phyloP scores from a whole-genome alignment of 2,888 invertebrate genomes.

The Platynereis dumerilii region DNA sequence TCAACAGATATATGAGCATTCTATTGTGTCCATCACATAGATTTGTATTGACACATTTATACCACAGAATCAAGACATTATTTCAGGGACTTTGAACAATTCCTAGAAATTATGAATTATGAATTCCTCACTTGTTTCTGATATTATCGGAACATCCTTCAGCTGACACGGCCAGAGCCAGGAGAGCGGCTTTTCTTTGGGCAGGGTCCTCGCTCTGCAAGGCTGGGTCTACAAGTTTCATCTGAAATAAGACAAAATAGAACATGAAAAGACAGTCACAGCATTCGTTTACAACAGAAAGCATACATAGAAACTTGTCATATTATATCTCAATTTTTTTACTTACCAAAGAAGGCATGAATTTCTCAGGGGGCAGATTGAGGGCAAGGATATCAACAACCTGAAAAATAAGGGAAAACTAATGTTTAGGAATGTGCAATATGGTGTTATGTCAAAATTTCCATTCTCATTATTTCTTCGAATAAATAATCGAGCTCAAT shows the following conservation, averaged over 20 bases:
- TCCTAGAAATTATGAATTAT: too few species aligned
- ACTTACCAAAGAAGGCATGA: slow-evolving; percentile 74
- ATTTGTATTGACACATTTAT: too few species aligned
- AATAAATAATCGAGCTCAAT: too few species aligned
- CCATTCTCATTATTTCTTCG: too few species aligned
- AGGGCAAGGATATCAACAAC: slow-evolving; percentile 77
- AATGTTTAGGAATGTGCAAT: not conserved
- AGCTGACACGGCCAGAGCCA: slow-evolving; percentile 77
- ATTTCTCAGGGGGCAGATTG: slow-evolving; percentile 78
- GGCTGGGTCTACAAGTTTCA: slow-evolving; percentile 71
- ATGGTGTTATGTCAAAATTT: too few species aligned
- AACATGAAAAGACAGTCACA: not conserved
- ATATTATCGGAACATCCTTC: slow-evolving; percentile 82
- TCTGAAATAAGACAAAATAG: slow-evolving; percentile 54
- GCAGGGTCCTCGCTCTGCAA: slow-evolving; percentile 71
- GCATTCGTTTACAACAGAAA: not conserved
- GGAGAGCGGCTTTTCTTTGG: slow-evolving; percentile 75
- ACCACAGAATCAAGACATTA: too few species aligned
- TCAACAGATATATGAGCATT: too few species aligned
- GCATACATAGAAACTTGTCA: not conserved
- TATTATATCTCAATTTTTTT: not conserved
- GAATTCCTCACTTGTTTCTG: slow-evolving; percentile 71
- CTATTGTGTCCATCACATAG: too few species aligned
- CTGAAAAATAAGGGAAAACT: slow-evolving; percentile 41
- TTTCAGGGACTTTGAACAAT: too few species aligned